Evolutionary conservation across 2,797 vertebrate species (phyloP).

Genomic region (Pangasius macronema): DNA sequence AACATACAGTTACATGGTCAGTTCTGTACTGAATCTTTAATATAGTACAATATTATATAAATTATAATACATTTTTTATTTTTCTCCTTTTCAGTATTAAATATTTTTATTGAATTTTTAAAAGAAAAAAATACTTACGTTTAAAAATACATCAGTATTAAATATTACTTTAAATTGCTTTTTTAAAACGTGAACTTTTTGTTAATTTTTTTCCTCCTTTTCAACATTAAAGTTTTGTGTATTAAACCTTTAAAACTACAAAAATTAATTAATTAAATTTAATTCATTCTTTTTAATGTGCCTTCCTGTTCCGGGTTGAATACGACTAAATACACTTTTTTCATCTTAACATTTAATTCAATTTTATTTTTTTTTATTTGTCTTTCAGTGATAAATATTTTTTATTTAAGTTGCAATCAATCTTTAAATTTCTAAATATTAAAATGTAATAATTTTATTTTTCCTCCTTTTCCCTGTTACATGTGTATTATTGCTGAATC

Average conservation of each 20-base stretch:
- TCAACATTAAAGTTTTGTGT: background rate
- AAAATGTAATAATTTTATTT: background rate
- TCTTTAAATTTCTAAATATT: background rate
- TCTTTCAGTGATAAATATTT: background rate
- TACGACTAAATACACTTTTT: background rate
- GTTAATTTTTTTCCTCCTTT: background rate
- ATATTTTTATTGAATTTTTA: background rate
- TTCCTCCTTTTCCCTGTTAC: background rate
- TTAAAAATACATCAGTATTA: background rate
- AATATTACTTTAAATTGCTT: background rate
- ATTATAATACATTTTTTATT: background rate
- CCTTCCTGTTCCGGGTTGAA: background rate
- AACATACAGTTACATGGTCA: background rate
- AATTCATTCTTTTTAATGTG: background rate
- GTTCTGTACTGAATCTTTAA: background rate
- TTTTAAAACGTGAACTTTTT: background rate
- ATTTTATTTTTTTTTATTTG: too few relatives aligned
- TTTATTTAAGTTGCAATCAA: background rate
- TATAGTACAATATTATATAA: background rate
- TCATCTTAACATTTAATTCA: background rate
- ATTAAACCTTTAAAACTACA: background rate
- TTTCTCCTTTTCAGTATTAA: background rate
- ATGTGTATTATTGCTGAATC: background rate
- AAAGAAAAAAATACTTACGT: background rate
- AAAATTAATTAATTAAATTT: background rate